A percentile compares a stretch with the other conserved stretches of the same genome.
Conservation (phyloP, 2,113 vertebrate genomes). For the Xenopus borealis region DNA sequence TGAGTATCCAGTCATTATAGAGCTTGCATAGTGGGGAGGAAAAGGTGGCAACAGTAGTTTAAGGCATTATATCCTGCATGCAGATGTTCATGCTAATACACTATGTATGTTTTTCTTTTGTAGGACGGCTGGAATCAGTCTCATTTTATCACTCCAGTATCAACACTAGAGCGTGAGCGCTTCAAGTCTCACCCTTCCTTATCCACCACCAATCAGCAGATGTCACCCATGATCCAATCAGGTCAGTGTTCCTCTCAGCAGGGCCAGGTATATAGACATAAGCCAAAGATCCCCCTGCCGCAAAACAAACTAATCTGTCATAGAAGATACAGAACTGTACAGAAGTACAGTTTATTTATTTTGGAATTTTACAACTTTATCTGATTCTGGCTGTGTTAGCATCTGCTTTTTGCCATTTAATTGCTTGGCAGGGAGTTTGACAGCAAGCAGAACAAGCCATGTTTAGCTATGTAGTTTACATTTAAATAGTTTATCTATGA, state of each 20-base stretch:
- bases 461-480: conserved; percentile 18
- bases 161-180: conserved; percentile 88
- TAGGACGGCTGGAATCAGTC: conserved; percentile 98
- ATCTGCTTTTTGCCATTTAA: neutral
- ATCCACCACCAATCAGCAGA: conserved; percentile 84
- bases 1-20: too few species aligned
- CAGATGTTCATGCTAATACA: conserved; percentile 7
- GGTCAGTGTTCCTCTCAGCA: conserved; percentile 62
- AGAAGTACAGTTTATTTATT: neutral
- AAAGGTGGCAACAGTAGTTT: neutral
- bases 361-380: neutral
- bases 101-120: conserved; percentile 7
- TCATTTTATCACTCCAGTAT: conserved; percentile 95
- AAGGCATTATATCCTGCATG: neutral
- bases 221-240: conserved; percentile 91
- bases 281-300: too few species aligned
- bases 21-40: too few species aligned
- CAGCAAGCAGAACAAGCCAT: neutral
- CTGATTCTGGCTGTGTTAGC: conserved; percentile 10
- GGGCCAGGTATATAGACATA: too few species aligned
- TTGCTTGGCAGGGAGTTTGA: conserved; percentile 3
- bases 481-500: too few species aligned
- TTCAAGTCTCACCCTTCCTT: conserved; percentile 93
- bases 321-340: neutral
- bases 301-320: neutral